phyloP scores from a whole-genome alignment of 2,888 invertebrate species.

The Scaptomyza polygonia region DNA sequence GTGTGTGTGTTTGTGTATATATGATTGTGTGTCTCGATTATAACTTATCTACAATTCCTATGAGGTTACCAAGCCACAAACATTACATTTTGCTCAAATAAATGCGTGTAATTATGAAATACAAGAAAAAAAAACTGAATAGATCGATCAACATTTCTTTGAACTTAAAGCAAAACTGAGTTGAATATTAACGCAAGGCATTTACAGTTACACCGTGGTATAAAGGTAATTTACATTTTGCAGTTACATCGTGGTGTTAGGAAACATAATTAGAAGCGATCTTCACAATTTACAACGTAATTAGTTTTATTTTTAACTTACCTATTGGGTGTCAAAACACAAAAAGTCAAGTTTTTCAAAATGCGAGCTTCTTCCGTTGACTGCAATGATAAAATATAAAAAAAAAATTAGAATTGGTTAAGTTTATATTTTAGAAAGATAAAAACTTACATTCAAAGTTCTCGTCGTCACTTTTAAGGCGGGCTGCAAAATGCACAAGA shows the following conservation, averaged over 20 bases:
- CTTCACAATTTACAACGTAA: constrained; percentile 6
- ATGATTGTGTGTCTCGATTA: constrained; percentile 21
- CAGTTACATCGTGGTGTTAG: not conserved
- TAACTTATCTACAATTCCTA: constrained; percentile 26
- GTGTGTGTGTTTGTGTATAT: not conserved
- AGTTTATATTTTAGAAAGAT: not conserved
- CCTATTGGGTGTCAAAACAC: constrained; percentile 1
- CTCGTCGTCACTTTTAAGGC: not conserved
- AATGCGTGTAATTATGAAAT: not conserved
- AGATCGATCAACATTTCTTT: not conserved
- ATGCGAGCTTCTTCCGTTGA: not conserved
- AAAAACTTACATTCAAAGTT: not conserved
- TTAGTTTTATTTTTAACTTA: constrained; percentile 11
- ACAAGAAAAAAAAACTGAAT: not conserved
- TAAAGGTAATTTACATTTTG: not conserved
- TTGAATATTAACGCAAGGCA: not conserved
- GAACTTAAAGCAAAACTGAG: not conserved
- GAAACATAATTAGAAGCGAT: no score
- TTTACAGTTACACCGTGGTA: not conserved
- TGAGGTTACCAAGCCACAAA: constrained; percentile 9
- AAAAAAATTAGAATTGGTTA: not conserved
- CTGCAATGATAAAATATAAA: constrained; percentile 15
- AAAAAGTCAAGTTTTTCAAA: constrained; percentile 1
- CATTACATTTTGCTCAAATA: constrained; percentile 4
- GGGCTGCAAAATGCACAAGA: not conserved